Base-by-base conservation (phyloP, 2,113 vertebrate species). In the Anseranas semipalmata region DNA sequence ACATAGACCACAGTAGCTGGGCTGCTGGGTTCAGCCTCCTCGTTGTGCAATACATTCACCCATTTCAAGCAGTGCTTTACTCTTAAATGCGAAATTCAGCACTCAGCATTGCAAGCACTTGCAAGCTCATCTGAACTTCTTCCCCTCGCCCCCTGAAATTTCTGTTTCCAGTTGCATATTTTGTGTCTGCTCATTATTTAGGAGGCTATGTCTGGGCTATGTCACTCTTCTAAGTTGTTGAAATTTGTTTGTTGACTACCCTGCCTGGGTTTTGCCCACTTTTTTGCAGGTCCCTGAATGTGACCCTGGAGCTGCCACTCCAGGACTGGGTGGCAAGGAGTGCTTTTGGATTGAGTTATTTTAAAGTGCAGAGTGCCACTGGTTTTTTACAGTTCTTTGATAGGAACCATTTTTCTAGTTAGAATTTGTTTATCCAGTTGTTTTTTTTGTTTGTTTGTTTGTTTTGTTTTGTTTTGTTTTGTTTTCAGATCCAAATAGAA, bases 31-130 rank as follows among this genome's bases (percentile, higher is more conserved):
- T 85, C 62, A 72, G 50, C 58, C 32, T 77, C 32, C 86, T 62
- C 71, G 48, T 32, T 1, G 1, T 30, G 27, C 13, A 28, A 2
- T 6, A 1, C 2, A 16, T 62, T 85, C 68, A 12, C 20, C 17
- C 60, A 33, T 87, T 94, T 72, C 62, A 33, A 72, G 45, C 15
- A 63, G 4, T 12, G 13, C 1, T 1, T 81, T 92, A 76, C 60
- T 56, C 60, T 85, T 79, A 45, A 68, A 76, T 32, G 5, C 32
- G 33, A 72, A 72, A 68, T 68, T 79, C 48, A 37, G 9, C 27
- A 43, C 16, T 82, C 2, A 1, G 7, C 72, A 30, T n/a, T 71
- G 41, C 33, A 90, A 78, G 85, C 25, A 4, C 7, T 45, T 39
- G 11, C 58, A 72, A 60, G 22, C 5, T 48, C 45, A 28, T 70